Evolutionary conservation across 2,888 invertebrate genomes (phyloP).

Genomic region (Scaptomyza flava): DNA sequence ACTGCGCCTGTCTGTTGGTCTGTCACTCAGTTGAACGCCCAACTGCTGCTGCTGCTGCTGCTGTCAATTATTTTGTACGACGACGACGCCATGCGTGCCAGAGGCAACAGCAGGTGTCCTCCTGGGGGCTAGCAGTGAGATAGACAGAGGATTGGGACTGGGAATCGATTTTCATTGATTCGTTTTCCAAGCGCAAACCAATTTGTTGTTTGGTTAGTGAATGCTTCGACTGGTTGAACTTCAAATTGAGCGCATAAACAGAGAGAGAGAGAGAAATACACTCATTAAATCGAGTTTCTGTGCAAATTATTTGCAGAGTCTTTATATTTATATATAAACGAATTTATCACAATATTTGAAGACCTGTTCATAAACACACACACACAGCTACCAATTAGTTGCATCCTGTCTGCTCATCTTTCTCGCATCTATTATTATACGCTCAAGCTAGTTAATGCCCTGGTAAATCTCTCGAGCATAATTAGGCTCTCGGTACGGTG

Average conservation of each 20-base stretch:
- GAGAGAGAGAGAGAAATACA: slow-evolving; percentile 12
- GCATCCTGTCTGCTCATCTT: background rate
- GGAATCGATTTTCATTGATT: slow-evolving; percentile 54
- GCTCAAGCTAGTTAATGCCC: slow-evolving; percentile 33
- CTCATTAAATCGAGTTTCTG: slow-evolving; percentile 38
- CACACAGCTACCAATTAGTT: slow-evolving; percentile 1
- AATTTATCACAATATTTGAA: slow-evolving; percentile 1
- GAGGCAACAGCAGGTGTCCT: slow-evolving; percentile 23
- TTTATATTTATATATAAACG: background rate
- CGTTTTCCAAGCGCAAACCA: slow-evolving; percentile 57
- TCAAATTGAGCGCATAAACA: slow-evolving; percentile 70
- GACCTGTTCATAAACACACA: background rate
- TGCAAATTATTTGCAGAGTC: slow-evolving; percentile 38
- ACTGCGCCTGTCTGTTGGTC: slow-evolving; percentile 63
- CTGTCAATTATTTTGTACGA: slow-evolving; percentile 72
- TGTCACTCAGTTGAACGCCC: slow-evolving; percentile 65
- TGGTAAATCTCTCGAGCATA: slow-evolving; percentile 62
- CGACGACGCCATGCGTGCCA: slow-evolving; percentile 55
- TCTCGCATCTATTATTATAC: background rate
- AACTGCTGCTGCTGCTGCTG: slow-evolving; percentile 31
- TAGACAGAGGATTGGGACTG: background rate
- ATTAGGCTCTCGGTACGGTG: slow-evolving; percentile 61
- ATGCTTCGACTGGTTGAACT: slow-evolving; percentile 42
- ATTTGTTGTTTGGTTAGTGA: slow-evolving; percentile 67
- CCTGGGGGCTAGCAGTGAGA: background rate